These are phyloP conservation scores for Siniperca obscura DNA, from an alignment of 2,797 vertebrate genomes.

Conservation along the genomic window DNA sequence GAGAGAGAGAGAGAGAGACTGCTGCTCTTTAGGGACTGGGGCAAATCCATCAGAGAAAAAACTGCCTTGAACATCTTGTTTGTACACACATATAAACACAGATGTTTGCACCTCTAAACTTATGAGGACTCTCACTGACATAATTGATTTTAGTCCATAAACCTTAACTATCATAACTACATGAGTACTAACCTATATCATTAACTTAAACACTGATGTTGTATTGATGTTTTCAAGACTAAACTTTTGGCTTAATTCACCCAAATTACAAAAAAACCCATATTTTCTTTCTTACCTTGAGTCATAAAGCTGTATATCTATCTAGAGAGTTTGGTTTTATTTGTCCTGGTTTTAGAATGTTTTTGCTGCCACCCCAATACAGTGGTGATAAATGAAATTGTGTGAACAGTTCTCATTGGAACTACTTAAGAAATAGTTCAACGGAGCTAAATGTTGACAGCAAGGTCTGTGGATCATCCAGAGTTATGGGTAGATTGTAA, in stretches of 20 bases:
- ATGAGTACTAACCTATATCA: neutral
- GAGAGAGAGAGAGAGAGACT: conserved; percentile 30
- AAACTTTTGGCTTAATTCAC: neutral
- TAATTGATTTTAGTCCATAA: neutral
- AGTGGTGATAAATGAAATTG: neutral
- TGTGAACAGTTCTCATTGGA: no score
- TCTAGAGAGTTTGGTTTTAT: neutral
- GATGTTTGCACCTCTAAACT: conserved; percentile 2
- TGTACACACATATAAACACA: conserved; percentile 1
- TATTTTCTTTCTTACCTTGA: neutral
- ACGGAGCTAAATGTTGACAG: neutral
- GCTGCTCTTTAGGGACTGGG: conserved; percentile 82
- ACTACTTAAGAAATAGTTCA: no score
- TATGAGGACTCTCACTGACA: neutral
- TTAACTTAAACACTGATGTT: neutral
- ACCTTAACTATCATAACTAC: neutral
- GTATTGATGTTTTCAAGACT: neutral
- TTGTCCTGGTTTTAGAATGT: neutral
- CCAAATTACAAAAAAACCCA: neutral
- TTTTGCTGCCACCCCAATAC: neutral
- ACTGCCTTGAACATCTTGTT: conserved; percentile 28
- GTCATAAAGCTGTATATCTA: neutral
- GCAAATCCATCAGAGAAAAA: conserved; percentile 81
- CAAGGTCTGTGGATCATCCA: no score
- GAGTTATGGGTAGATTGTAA: no score